phyloP scores from a whole-genome alignment of 2,888 invertebrate genomes.

The Mythimna vitellina region DNA sequence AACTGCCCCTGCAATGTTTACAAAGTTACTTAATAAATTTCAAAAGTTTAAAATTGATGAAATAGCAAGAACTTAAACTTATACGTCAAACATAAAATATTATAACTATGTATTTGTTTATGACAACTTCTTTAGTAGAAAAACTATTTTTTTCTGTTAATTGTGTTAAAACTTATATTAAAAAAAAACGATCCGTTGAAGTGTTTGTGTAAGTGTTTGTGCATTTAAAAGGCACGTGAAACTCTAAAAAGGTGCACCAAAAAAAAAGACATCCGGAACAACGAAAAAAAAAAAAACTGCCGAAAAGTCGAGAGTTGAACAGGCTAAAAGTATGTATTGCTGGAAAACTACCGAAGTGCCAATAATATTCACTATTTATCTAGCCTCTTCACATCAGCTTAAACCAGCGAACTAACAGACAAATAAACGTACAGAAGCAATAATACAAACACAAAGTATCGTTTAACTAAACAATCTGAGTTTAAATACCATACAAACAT shows the following conservation, averaged over 20 bases:
- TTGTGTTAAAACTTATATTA: no score
- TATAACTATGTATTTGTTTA: not conserved
- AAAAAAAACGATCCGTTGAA: not conserved
- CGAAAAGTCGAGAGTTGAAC: not conserved
- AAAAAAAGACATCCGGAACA: not conserved
- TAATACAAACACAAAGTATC: conserved; percentile 27
- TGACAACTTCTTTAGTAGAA: not conserved
- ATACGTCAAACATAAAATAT: not conserved
- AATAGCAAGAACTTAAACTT: not conserved
- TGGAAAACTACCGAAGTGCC: conserved; percentile 23
- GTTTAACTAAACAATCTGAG: not conserved
- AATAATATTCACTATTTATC: conserved; percentile 20
- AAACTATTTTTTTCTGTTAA: not conserved
- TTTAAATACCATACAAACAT: conserved; percentile 13
- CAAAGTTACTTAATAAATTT: conserved; percentile 4
- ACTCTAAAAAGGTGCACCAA: not conserved
- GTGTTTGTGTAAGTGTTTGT: not conserved
- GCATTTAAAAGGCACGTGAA: not conserved
- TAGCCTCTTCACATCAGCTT: conserved; percentile 20
- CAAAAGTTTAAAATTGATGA: not conserved
- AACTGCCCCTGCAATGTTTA: not conserved
- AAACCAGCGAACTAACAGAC: conserved; percentile 8
- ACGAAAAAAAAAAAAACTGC: not conserved
- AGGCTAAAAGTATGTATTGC: not conserved
- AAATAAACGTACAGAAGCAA: conserved; percentile 13